Conservation (phyloP, 2,113 vertebrate species). For the Clarias magur region DNA sequence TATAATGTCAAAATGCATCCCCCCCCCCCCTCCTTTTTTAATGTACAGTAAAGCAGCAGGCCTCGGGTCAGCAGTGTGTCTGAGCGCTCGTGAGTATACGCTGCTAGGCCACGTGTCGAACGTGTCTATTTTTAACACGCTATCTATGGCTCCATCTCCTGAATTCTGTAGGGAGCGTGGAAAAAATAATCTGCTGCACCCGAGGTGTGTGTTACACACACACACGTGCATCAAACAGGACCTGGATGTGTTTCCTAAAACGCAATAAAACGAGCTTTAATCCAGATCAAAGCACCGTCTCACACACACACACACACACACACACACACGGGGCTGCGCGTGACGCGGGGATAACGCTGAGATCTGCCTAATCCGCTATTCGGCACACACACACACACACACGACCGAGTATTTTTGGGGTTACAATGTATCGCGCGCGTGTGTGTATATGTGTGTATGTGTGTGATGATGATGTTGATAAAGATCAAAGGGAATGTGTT, state of each 20-base stretch:
- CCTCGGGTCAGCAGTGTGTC: neutral
- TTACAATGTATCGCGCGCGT: neutral
- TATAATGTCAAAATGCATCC: no score
- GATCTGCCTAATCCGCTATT: neutral
- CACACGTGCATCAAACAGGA: neutral
- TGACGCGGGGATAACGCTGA: neutral
- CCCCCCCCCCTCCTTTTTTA: no score
- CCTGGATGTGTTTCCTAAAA: neutral
- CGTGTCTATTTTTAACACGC: slow-evolving; percentile 1
- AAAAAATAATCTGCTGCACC: no score
- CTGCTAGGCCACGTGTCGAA: slow-evolving; percentile 1
- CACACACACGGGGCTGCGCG: neutral
- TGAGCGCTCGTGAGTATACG: neutral
- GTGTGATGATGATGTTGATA: no score
- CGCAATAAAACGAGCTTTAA: neutral
- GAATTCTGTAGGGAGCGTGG: neutral
- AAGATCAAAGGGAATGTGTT: slow-evolving; percentile 5
- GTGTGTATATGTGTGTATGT: neutral
- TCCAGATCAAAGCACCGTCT: neutral
- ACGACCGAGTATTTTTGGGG: no score
- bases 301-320: neutral
- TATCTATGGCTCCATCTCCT: neutral
- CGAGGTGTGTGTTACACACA: neutral
- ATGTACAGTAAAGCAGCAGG: neutral
- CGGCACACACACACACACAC: neutral